A percentile compares a stretch with the other conserved stretches of the same genome.
Evolutionary conservation across 2,113 vertebrate genomes (phyloP).

Genomic region (Myxocyprinus asiaticus): DNA sequence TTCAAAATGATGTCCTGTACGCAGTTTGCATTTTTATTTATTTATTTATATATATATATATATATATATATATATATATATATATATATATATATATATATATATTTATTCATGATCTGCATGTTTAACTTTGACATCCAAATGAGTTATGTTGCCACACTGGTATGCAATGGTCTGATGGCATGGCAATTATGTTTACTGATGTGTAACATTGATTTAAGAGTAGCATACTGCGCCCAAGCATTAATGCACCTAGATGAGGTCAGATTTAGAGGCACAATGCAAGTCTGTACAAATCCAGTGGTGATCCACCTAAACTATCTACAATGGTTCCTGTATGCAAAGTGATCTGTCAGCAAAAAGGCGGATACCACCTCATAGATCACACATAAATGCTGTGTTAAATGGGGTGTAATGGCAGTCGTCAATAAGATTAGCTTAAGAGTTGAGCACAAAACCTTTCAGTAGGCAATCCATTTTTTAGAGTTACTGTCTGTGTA

Average conservation of each 20-base stretch:
- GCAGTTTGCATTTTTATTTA: too few relatives aligned
- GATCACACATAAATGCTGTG: not conserved
- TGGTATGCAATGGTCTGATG: not conserved
- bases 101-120: not conserved
- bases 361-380: not conserved
- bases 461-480: too few relatives aligned
- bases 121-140: too few relatives aligned
- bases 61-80: too few relatives aligned
- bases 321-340: not conserved
- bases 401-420: not conserved
- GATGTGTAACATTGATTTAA: too few relatives aligned
- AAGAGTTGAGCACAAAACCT: not conserved
- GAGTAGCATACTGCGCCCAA: not conserved
- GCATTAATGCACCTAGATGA: not conserved
- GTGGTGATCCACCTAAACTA: slow-evolving; percentile 2
- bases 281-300: not conserved
- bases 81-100: too few relatives aligned
- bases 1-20: too few relatives aligned
- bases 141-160: too few relatives aligned
- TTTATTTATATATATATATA: too few relatives aligned
- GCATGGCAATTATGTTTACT: too few relatives aligned
- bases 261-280: not conserved
- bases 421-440: not conserved
- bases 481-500: slow-evolving; percentile 1
- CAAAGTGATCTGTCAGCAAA: not conserved